phyloP scores from a whole-genome alignment of 1,140 invertebrate species.

The Calephelis nemesis region DNA sequence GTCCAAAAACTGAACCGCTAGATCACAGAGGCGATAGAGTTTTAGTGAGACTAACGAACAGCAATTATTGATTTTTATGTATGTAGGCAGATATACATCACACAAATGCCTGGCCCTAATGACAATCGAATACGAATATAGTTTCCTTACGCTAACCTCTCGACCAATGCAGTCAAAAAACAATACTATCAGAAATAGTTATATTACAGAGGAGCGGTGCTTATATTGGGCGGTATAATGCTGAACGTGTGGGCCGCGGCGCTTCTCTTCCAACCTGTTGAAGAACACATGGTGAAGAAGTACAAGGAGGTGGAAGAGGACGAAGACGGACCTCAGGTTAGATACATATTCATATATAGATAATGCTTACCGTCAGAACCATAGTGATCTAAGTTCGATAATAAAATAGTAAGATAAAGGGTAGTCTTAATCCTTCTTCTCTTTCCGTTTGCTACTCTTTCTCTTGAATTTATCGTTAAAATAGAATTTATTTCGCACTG shows the following conservation, averaged over 20 bases:
- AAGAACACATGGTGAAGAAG: slow-evolving; percentile 85
- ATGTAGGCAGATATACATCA: no score
- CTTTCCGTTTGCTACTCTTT: no score
- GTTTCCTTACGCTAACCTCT: no score
- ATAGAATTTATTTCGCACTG: no score
- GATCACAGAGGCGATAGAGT: no score
- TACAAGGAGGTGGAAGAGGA: slow-evolving; percentile 61
- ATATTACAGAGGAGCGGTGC: slow-evolving; percentile 83
- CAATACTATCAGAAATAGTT: neutral
- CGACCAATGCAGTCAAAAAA: no score
- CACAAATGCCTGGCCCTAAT: no score
- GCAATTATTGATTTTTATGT: no score
- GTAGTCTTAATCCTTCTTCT: no score
- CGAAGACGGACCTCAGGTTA: slow-evolving; percentile 59
- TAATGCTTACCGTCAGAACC: neutral
- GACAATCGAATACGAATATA: no score
- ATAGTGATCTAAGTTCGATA: neutral
- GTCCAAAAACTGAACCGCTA: no score
- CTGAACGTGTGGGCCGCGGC: slow-evolving; percentile 91
- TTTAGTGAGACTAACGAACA: no score
- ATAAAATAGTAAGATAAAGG: neutral
- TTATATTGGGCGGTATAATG: slow-evolving; percentile 90
- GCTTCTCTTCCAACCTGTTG: slow-evolving; percentile 90
- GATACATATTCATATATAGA: slow-evolving; percentile 16
- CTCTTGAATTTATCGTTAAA: neutral